These are phyloP conservation scores for Silurus glanis DNA, from an alignment of 2,113 vertebrate genomes.

Conservation along the genomic window DNA sequence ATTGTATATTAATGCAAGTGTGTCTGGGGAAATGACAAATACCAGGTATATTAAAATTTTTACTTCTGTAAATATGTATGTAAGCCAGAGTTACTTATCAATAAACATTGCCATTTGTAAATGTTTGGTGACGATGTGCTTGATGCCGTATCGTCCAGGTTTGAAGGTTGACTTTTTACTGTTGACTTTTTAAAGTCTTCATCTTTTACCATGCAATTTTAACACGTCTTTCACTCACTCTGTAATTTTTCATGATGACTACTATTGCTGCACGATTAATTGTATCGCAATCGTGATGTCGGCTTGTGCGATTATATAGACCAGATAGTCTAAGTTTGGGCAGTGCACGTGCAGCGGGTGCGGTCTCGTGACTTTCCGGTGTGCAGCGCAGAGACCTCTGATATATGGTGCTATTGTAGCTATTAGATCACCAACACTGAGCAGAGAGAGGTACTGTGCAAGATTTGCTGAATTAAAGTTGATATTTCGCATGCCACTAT, in stretches of 20 bases:
- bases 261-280: not conserved
- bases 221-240: not conserved
- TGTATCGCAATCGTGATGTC: too few relatives aligned
- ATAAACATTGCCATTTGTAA: not conserved
- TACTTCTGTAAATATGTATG: not conserved
- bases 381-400: too few relatives aligned
- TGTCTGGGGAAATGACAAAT: not conserved
- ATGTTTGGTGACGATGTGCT: not conserved
- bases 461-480: too few relatives aligned
- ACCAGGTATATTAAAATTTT: not conserved
- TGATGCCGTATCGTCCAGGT: not conserved
- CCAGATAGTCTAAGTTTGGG: too few relatives aligned
- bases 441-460: too few relatives aligned
- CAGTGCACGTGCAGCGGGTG: too few relatives aligned
- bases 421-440: too few relatives aligned
- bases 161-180: not conserved
- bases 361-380: too few relatives aligned
- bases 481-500: too few relatives aligned
- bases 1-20: not conserved
- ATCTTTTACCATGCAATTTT: not conserved
- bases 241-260: not conserved
- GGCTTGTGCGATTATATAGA: too few relatives aligned
- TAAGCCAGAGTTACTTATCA: not conserved
- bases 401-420: too few relatives aligned
- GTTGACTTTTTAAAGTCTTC: not conserved